These are phyloP conservation scores for Nymphalis urticae DNA, from an alignment of 2,888 invertebrate genomes.

Conservation along the genomic window DNA sequence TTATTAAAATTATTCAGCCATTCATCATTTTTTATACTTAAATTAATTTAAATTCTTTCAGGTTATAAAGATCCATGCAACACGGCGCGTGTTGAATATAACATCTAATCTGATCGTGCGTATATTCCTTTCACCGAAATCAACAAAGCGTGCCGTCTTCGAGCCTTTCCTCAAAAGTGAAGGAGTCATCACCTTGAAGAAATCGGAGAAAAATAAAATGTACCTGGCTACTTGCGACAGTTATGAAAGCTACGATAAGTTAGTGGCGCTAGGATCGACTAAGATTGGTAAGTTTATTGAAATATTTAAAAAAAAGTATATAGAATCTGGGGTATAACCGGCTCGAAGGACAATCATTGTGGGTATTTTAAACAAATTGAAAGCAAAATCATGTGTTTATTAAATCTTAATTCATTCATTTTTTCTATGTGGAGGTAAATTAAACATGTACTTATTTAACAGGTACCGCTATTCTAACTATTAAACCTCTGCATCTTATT, in stretches of 20 bases:
- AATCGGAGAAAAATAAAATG: constrained; percentile 37
- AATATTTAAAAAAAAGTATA: neutral
- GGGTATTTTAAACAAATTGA: neutral
- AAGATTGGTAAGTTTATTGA: constrained; percentile 32
- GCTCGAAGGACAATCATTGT: neutral
- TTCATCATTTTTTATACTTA: neutral
- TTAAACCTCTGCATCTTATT: constrained; percentile 39
- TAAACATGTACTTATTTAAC: neutral
- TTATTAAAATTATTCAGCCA: too few species aligned
- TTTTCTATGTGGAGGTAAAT: neutral
- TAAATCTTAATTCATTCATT: too few species aligned
- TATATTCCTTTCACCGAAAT: constrained; percentile 41
- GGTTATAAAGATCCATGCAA: constrained; percentile 46
- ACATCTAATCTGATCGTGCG: constrained; percentile 45
- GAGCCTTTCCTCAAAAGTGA: constrained; percentile 42
- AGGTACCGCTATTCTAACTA: constrained; percentile 33
- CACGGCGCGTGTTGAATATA: constrained; percentile 49
- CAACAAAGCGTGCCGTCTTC: constrained; percentile 35
- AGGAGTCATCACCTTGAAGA: constrained; percentile 47
- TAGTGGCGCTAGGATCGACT: constrained; percentile 37
- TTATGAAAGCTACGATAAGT: constrained; percentile 45
- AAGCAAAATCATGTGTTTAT: neutral
- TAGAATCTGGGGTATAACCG: neutral
- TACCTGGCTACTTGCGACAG: constrained; percentile 42
- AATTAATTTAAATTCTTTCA: constrained; percentile 35